Percentiles rank a stretch among this genome's conserved stretches.
phyloP scores from a whole-genome alignment of 2,113 vertebrate species.

The Psittacula cyanocephala region DNA sequence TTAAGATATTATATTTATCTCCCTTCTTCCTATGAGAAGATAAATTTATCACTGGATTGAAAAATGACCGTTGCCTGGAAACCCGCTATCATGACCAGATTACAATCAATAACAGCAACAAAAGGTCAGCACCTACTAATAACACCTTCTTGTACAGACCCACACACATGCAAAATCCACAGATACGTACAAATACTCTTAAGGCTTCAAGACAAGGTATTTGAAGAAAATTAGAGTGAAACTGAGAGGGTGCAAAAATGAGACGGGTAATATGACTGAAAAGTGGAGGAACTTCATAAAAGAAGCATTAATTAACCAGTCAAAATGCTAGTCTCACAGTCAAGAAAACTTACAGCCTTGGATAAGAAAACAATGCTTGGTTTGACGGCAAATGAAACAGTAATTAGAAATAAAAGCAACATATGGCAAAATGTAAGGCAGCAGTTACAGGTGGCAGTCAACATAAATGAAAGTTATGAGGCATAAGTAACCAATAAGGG shows the following conservation, averaged over 20 bases:
- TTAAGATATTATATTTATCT: neutral
- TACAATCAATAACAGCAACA: neutral
- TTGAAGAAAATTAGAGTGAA: neutral
- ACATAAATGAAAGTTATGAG: neutral
- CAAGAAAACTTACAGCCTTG: neutral
- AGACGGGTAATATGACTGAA: neutral
- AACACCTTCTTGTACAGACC: neutral
- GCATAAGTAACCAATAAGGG: neutral
- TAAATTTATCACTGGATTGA: neutral
- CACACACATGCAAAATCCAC: neutral
- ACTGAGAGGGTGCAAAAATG: neutral
- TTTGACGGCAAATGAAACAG: slow-evolving; percentile 11
- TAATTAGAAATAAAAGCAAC: slow-evolving; percentile 34
- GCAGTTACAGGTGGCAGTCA: slow-evolving; percentile 18
- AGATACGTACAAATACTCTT: neutral
- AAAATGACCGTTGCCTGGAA: slow-evolving; percentile 28
- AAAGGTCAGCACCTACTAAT: neutral
- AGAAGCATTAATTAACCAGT: neutral
- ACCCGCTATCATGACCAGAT: neutral
- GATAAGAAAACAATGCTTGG: neutral
- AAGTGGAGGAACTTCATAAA: neutral
- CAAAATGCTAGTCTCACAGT: neutral
- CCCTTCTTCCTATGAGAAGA: neutral
- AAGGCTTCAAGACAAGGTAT: neutral
- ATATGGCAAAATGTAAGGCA: slow-evolving; percentile 6